These are phyloP conservation scores for Lymantria monacha DNA, from an alignment of 2,888 invertebrate species.

Conservation along the genomic window DNA sequence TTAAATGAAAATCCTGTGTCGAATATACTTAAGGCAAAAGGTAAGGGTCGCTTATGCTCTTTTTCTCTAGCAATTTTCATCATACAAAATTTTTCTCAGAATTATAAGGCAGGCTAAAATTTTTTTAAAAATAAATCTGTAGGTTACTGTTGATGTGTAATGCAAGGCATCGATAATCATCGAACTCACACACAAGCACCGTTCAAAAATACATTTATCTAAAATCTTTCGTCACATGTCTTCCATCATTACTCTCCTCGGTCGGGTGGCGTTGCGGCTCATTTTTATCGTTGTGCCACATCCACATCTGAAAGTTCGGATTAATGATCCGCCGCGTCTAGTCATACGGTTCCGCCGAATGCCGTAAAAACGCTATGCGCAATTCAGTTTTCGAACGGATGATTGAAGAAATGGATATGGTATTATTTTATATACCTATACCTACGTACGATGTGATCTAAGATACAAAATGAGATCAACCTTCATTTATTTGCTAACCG, in stretches of 20 bases:
- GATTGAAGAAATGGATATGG: conserved; percentile 35
- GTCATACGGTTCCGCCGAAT: conserved; percentile 79
- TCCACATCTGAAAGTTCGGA: conserved; percentile 73
- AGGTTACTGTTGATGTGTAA: too few species aligned
- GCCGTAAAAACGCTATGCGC: conserved; percentile 80
- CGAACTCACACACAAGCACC: neutral
- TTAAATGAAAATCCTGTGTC: too few species aligned
- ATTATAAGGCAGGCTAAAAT: too few species aligned
- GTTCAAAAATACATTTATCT: conserved; percentile 13
- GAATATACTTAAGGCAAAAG: too few species aligned
- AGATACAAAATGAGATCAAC: too few species aligned
- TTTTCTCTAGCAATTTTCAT: too few species aligned
- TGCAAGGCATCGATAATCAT: too few species aligned
- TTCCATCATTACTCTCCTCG: conserved; percentile 37
- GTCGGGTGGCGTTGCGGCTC: conserved; percentile 51
- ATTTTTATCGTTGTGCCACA: conserved; percentile 69
- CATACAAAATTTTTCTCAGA: too few species aligned
- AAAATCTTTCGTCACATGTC: conserved; percentile 9
- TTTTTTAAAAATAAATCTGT: too few species aligned
- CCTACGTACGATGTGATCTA: neutral
- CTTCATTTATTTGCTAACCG: too few species aligned
- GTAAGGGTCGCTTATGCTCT: too few species aligned
- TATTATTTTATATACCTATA: conserved; percentile 15
- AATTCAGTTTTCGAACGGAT: conserved; percentile 61
- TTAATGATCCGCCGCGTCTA: conserved; percentile 79